phyloP scores from a whole-genome alignment of 1,140 invertebrate genomes.

The Aphaenogaster floridana region DNA sequence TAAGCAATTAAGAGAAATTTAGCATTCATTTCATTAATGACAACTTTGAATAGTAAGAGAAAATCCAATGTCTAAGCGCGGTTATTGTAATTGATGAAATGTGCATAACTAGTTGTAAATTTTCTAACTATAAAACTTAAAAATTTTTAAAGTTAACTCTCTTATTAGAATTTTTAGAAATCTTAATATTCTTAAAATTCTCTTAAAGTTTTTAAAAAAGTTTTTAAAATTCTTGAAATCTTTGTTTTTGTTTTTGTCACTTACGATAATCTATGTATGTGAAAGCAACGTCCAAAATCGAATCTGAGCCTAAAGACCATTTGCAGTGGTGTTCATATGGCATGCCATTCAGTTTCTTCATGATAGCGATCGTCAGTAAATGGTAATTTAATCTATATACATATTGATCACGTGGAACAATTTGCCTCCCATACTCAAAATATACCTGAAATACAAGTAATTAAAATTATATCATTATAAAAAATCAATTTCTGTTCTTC shows the following conservation, averaged over 20 bases:
- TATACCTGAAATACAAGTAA: slow-evolving; percentile 74
- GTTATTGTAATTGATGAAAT: background rate
- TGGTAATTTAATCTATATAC: slow-evolving; percentile 77
- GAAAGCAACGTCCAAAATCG: slow-evolving; percentile 78
- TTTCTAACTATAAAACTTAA: background rate
- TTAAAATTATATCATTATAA: background rate
- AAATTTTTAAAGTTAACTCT: background rate
- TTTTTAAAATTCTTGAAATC: slow-evolving; percentile 7
- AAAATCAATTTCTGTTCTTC: background rate
- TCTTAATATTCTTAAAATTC: slow-evolving; percentile 42
- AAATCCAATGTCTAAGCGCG: background rate
- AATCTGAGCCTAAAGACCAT: slow-evolving; percentile 75
- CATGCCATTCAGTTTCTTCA: slow-evolving; percentile 77
- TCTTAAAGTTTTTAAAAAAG: slow-evolving; percentile 3
- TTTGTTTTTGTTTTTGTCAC: slow-evolving; percentile 37
- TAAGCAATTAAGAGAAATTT: background rate
- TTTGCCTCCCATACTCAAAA: slow-evolving; percentile 71
- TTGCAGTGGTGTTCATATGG: slow-evolving; percentile 66
- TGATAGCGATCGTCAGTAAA: slow-evolving; percentile 77
- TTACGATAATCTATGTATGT: slow-evolving; percentile 78
- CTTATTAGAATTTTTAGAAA: slow-evolving; percentile 15
- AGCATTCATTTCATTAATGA: background rate
- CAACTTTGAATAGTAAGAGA: background rate
- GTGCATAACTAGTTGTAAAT: background rate
- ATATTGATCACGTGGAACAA: background rate